Evolutionary conservation across 1,140 invertebrate genomes (phyloP).

Genomic region (Glomeris maerens): DNA sequence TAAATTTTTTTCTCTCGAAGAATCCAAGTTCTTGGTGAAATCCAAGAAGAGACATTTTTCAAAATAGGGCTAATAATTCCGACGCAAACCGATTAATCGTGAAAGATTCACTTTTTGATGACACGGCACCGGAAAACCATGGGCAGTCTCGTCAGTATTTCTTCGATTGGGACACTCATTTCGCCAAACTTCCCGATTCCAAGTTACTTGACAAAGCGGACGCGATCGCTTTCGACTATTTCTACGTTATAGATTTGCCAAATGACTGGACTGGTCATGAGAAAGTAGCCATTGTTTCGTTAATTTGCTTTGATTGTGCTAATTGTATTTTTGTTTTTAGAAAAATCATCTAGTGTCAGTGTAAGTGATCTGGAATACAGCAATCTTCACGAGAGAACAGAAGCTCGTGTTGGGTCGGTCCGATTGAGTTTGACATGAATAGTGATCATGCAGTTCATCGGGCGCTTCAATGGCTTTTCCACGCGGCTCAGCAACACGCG

Average conservation of each 20-base stretch:
- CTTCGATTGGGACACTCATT: slow-evolving; percentile 22
- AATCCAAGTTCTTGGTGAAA: too few relatives aligned
- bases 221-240: slow-evolving; percentile 52
- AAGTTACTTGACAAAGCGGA: slow-evolving; percentile 46
- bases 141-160: slow-evolving; percentile 27
- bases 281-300: too few relatives aligned
- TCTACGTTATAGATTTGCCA: slow-evolving; percentile 45
- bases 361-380: slow-evolving; percentile 42
- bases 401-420: slow-evolving; percentile 45
- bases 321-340: slow-evolving; percentile 12
- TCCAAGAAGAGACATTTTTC: too few relatives aligned
- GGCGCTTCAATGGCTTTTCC: slow-evolving; percentile 41
- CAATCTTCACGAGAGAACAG: slow-evolving; percentile 24
- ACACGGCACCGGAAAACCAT: slow-evolving; percentile 34
- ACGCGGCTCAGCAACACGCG: slow-evolving; percentile 44
- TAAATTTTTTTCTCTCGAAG: too few relatives aligned
- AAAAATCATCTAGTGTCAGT: slow-evolving; percentile 13
- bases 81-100: too few relatives aligned
- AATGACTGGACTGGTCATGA: slow-evolving; percentile 41
- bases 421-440: slow-evolving; percentile 42
- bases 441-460: slow-evolving; percentile 53
- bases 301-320: slow-evolving; percentile 11
- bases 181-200: slow-evolving; percentile 34
- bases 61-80: too few relatives aligned
- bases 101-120: slow-evolving; percentile 44